These are phyloP conservation scores for Epizoanthus rinbou DNA, from an alignment of 92 coral and sea anemone species.

Conservation along the genomic window DNA sequence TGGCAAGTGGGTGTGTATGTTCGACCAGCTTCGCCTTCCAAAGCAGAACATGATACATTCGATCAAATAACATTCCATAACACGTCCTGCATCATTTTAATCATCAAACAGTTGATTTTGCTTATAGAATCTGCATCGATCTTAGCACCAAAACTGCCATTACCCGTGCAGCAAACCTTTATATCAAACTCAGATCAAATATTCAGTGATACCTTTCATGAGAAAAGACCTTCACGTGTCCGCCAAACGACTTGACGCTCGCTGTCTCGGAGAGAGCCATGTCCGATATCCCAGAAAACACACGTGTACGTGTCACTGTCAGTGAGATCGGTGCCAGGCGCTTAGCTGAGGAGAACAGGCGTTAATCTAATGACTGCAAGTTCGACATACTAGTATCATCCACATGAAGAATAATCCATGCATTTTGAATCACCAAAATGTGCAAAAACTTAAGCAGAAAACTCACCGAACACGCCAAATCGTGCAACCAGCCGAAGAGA, in stretches of 20 bases:
- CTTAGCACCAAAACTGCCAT: neutral
- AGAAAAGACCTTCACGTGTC: slow-evolving; percentile 82
- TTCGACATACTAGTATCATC: neutral
- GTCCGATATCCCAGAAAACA: slow-evolving; percentile 22
- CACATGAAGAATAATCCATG: neutral
- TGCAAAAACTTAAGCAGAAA: neutral
- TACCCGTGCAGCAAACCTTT: too few relatives aligned
- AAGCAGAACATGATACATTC: too few relatives aligned
- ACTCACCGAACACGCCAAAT: slow-evolving; percentile 5
- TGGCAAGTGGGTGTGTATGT: too few relatives aligned
- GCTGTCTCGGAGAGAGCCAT: slow-evolving; percentile 83
- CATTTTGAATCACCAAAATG: neutral
- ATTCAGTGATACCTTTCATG: slow-evolving; percentile 66
- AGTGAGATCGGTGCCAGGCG: neutral
- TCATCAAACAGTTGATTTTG: too few relatives aligned
- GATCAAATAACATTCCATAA: too few relatives aligned
- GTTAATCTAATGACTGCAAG: neutral
- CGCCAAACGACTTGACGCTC: slow-evolving; percentile 81
- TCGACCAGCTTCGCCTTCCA: too few relatives aligned
- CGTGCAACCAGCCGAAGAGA: neutral
- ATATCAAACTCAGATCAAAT: neutral
- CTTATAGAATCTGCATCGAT: too few relatives aligned
- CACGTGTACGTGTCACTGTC: slow-evolving; percentile 33
- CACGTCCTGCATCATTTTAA: too few relatives aligned
- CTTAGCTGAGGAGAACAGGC: slow-evolving; percentile 25